Evolutionary conservation across 1,140 invertebrate genomes (phyloP).

Genomic region (Atopsyche davidsoni): DNA sequence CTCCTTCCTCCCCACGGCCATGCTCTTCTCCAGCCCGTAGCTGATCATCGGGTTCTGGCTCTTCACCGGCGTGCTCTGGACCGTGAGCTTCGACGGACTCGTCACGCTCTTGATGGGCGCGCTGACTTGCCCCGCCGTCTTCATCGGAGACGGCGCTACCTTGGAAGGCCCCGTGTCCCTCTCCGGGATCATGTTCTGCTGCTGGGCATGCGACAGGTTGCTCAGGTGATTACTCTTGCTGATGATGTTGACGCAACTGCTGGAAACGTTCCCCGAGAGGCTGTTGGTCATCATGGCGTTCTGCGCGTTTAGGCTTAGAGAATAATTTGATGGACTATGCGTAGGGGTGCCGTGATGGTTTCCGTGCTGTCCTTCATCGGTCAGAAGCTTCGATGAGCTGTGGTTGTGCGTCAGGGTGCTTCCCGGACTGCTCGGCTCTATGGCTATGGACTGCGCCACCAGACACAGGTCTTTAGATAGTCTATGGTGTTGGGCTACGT

Average conservation of each 20-base stretch:
- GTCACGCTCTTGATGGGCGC: constrained; percentile 40
- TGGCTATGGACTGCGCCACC: constrained; percentile 22
- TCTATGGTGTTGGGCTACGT: constrained; percentile 37
- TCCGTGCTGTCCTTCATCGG: constrained; percentile 10
- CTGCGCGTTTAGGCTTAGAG: constrained; percentile 17
- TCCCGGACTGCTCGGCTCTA: constrained; percentile 19
- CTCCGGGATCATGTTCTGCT: constrained; percentile 53
- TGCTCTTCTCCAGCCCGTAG: constrained; percentile 43
- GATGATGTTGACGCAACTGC: constrained; percentile 34
- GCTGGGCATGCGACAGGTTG: constrained; percentile 33
- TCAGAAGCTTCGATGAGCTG: constrained; percentile 31
- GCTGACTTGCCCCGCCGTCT: constrained; percentile 34
- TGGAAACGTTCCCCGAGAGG: constrained; percentile 37
- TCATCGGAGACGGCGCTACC: constrained; percentile 38
- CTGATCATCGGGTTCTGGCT: constrained; percentile 58
- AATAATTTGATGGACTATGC: constrained; percentile 18
- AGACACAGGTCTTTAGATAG: constrained; percentile 29
- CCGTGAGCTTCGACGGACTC: constrained; percentile 45
- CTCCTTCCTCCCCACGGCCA: constrained; percentile 26
- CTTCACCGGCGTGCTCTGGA: constrained; percentile 49
- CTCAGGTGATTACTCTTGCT: constrained; percentile 34
- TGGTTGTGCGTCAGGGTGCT: constrained; percentile 31
- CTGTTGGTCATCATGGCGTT: constrained; percentile 26
- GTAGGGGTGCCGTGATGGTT: constrained; percentile 6
- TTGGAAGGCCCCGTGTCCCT: constrained; percentile 50